Percentiles rank a stretch among this genome's conserved stretches.
These are phyloP conservation scores for Lepidocyrtoides sp. DNA, from an alignment of 2,888 invertebrate species.

Conservation along the genomic window DNA sequence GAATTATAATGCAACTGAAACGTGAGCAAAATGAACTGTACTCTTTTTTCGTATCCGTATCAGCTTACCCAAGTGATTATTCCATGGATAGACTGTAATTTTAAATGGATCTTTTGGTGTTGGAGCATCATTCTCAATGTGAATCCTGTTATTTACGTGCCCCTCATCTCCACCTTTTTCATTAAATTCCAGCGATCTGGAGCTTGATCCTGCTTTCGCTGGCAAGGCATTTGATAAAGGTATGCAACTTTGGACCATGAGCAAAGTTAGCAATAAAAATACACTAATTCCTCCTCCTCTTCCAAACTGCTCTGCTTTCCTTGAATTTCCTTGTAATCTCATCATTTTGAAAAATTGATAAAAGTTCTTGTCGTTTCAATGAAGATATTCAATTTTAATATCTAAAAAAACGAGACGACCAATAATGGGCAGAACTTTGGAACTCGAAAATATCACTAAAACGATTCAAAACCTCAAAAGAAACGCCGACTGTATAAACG, in stretches of 20 bases:
- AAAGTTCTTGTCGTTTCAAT: no score
- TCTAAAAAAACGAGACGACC: no score
- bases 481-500: background rate
- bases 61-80: constrained; percentile 72
- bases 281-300: background rate
- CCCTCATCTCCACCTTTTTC: background rate
- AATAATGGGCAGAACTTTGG: no score
- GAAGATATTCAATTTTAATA: no score
- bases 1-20: background rate
- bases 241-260: background rate
- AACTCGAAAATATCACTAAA: no score
- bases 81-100: constrained; percentile 68
- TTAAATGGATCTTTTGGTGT: background rate
- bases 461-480: background rate
- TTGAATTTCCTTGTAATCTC: background rate
- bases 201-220: constrained; percentile 18
- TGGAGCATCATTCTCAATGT: background rate
- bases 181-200: constrained; percentile 5
- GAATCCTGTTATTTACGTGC: background rate
- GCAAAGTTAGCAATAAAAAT: background rate
- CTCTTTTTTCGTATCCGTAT: background rate
- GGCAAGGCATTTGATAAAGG: background rate
- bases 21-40: background rate
- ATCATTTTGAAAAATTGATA: no score
- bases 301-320: background rate